A percentile compares a stretch with the other conserved stretches of the same genome.
Conservation (phyloP, 1,140 invertebrate species). For the Cydia pomonella region DNA sequence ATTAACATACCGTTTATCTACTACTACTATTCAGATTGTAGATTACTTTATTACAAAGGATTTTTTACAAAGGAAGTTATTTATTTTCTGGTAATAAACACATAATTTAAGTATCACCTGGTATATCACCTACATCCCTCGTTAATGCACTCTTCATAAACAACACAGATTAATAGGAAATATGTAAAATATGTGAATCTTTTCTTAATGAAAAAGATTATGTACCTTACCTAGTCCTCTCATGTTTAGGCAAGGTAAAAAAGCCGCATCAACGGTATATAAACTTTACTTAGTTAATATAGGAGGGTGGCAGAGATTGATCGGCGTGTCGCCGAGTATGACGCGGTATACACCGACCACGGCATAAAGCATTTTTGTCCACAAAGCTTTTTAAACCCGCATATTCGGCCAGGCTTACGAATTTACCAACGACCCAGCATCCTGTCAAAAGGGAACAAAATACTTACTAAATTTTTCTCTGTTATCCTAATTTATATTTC, state of each 20-base stretch:
- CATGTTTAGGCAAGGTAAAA: neutral
- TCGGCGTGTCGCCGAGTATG: conserved; percentile 27
- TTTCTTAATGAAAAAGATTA: neutral
- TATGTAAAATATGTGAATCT: neutral
- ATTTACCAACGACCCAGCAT: conserved; percentile 14
- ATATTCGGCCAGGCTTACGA: neutral
- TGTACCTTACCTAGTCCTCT: neutral
- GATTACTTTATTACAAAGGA: too few relatives aligned
- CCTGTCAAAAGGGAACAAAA: neutral
- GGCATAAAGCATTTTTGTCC: conserved; percentile 7
- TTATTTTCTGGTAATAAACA: too few relatives aligned
- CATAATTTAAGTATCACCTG: too few relatives aligned
- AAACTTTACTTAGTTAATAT: neutral
- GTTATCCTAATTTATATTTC: neutral
- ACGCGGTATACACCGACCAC: conserved; percentile 1
- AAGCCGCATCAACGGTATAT: conserved; percentile 17
- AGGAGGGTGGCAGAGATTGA: conserved; percentile 24
- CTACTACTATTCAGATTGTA: too few relatives aligned
- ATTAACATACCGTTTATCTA: too few relatives aligned
- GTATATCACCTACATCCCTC: too few relatives aligned
- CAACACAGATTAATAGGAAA: too few relatives aligned
- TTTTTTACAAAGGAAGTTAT: too few relatives aligned
- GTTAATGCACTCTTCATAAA: too few relatives aligned
- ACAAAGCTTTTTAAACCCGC: conserved; percentile 1
- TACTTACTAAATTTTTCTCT: neutral